These are phyloP conservation scores for Chrysomallon squamiferum DNA, from an alignment of 1,140 invertebrate genomes.

Conservation along the genomic window DNA sequence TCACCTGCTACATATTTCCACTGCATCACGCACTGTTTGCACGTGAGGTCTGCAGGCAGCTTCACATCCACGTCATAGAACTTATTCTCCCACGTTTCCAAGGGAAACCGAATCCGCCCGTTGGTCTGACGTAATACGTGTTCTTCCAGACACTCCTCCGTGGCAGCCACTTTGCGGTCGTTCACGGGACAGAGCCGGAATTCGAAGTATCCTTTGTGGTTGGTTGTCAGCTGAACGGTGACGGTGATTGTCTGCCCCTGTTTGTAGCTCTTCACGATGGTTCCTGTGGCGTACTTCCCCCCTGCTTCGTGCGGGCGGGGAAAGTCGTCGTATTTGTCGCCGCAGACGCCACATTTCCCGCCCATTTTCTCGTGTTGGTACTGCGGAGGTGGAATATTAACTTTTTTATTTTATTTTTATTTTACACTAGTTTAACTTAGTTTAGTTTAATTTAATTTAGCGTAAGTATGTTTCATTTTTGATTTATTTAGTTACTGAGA, in stretches of 20 bases:
- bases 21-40: not conserved
- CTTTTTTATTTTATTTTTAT: too few relatives aligned
- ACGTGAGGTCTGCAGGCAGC: not conserved
- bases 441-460: too few relatives aligned
- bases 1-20: conserved; percentile 5
- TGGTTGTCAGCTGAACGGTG: not conserved
- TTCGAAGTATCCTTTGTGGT: conserved; percentile 1
- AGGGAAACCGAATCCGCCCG: not conserved
- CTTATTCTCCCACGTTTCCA: not conserved
- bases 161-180: not conserved
- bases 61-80: not conserved
- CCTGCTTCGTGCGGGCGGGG: conserved; percentile 84
- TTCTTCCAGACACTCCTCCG: not conserved
- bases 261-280: conserved; percentile 51
- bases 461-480: too few relatives aligned
- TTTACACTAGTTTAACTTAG: too few relatives aligned
- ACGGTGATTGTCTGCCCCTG: not conserved
- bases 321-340: conserved; percentile 79
- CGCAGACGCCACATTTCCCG: conserved; percentile 88
- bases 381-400: too few relatives aligned
- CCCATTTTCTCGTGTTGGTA: conserved; percentile 60
- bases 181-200: not conserved
- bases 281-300: conserved; percentile 75
- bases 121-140: not conserved
- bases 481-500: too few relatives aligned